phyloP scores from a whole-genome alignment of 2,113 vertebrate species.

The Sturnus vulgaris region DNA sequence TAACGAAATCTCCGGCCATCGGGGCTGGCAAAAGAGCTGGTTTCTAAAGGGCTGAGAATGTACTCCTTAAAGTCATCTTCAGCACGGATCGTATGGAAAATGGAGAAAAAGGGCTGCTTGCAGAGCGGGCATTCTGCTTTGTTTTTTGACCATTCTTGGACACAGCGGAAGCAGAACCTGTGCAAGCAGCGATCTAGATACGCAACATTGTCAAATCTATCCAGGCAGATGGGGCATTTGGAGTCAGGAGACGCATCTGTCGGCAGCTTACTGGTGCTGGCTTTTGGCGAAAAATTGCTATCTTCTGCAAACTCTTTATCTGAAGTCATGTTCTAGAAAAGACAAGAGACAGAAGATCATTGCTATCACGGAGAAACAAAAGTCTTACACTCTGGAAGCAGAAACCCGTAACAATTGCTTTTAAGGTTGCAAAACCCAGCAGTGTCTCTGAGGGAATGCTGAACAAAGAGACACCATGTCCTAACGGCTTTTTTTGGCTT shows the following conservation, averaged over 20 bases:
- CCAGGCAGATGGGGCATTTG: constrained; percentile 96
- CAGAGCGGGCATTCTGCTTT: constrained; percentile 96
- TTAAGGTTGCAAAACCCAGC: neutral
- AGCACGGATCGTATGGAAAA: constrained; percentile 91
- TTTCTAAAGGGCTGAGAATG: constrained; percentile 76
- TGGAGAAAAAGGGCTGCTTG: constrained; percentile 92
- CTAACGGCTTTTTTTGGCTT: neutral
- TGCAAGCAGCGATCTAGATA: constrained; percentile 90
- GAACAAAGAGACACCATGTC: neutral
- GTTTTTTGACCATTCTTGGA: constrained; percentile 83
- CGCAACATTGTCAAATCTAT: constrained; percentile 89
- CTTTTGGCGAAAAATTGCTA: constrained; percentile 67
- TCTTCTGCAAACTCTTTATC: constrained; percentile 78
- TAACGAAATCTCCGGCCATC: constrained; percentile 86
- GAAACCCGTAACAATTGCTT: accelerated
- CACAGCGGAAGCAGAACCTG: constrained; percentile 92
- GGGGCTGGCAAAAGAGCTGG: constrained; percentile 79
- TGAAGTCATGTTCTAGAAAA: constrained; percentile 80
- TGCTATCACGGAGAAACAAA: neutral
- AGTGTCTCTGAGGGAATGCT: accelerated
- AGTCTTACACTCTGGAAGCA: neutral
- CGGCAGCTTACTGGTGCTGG: constrained; percentile 74
- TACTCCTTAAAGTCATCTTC: constrained; percentile 91
- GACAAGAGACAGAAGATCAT: constrained; percentile 31
- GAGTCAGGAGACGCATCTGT: constrained; percentile 90